Evolutionary conservation across 2,797 vertebrate genomes (phyloP), one percentile per base, ranked within the genome.

Genomic region (Neoniphon sammara): DNA sequence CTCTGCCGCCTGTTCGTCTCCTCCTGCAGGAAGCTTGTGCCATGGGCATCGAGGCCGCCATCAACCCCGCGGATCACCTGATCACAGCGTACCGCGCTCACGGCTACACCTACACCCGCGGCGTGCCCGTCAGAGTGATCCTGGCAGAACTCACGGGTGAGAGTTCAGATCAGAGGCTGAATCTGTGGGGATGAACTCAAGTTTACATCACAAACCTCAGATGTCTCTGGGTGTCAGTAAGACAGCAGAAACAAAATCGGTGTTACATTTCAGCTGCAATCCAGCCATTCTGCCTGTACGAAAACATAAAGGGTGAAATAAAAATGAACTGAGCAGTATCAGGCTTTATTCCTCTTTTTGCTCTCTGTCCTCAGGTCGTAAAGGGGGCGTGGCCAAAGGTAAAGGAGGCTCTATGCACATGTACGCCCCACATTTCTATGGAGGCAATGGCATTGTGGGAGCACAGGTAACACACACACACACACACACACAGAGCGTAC

Each of bases 371-470:
- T 44, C 74, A 98, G 97, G 97, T 42, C 93, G 97, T 25, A 93
- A 85, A 90, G 95, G 96, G 0, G 97, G 98, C 1, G 96, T 97
- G 81, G 96, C 92, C 39, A 97, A 97, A 88, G 97, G 97, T 9
- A 98, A 97, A 81, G 97, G 98, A 5, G 98, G 98, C 0, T 99
- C 97, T 0, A 98, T 98, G 98, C 98, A 98, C 66, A 98, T 99
- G 97, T 99, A 99, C 63, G 83, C 93, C 0, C 95, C 94, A 60
- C 89, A 95, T 78, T 98, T 98, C 82, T 99, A 98, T 0, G 97
- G 97, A 1, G 98, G 97, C 50, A 98, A 99, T 7, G 97, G 97
- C 76, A 99, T 98, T 27, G 98, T 99, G n/a, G 97, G 97, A 7
- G 96, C 98, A 18, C 97, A 99, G 96, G 98, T 99, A 92, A 82